Evolutionary conservation across 2,113 vertebrate species (phyloP), one percentile per base, ranked within the genome.

Genomic region (Odocoileus virginianus): DNA sequence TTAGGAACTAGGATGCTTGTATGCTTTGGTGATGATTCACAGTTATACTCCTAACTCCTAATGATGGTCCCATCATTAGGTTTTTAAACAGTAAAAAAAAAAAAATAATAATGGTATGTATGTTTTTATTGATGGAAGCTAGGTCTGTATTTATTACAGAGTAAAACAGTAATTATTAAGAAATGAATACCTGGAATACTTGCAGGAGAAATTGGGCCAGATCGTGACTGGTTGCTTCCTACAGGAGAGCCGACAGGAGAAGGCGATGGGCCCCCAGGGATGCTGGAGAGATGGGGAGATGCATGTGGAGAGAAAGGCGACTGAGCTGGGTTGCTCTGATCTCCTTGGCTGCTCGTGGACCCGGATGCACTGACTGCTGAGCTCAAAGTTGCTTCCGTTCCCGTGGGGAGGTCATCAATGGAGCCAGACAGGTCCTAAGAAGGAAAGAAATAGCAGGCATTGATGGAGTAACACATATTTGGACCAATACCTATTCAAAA

Each of bases 251-350:
- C 99, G 67, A 99, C 99, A 0, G 99, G 99, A 93, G 99, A 99
- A 86, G 99, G 99, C 0, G 99, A 99, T 0, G 99, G 99, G 30
- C 99, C 99, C 27, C 99, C 99, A 0, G 99, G 99, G 96, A 99
- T 99, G 98, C 99, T 99, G 97, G 99, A 99, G 95, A 99, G 99
- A 97, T 99, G 99, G 6, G 99, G 99, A 89, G 99, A 99, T 90
- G 99, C 99, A 58, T 99, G 99, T 30, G 99, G 99, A 64, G 99
- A 99, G 98, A 99, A 99, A 2, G 99, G 99, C 28, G 99, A 99
- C 98, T 99, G 99, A 43, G 99, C 99, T 36, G 99, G 99, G 98
- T 99, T 99, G 98, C 99, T 98, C 98, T 99, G 99, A 97, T 99
- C 99, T 54, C 99, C 99, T 89, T 99, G 99, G 98, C 99, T 99